These are phyloP conservation scores for Falcaria lacertinaria DNA, from an alignment of 2,888 invertebrate species.

Conservation along the genomic window DNA sequence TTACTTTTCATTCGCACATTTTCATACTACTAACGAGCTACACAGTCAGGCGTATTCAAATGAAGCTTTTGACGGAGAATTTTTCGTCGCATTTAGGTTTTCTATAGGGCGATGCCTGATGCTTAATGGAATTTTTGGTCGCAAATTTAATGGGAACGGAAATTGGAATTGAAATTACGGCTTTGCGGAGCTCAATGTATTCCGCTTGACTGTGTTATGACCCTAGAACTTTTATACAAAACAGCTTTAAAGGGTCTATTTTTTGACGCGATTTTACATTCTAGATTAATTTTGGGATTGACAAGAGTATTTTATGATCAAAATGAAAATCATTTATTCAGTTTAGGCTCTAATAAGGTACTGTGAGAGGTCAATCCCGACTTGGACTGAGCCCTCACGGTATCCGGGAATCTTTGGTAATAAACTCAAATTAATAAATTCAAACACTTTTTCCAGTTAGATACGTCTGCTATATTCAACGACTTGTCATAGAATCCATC, in stretches of 20 bases:
- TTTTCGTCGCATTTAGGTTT: constrained; percentile 42
- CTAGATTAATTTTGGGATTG: too few species aligned
- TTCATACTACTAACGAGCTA: constrained; percentile 39
- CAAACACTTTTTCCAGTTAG: too few species aligned
- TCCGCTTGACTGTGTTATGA: constrained; percentile 4
- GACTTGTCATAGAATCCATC: too few species aligned
- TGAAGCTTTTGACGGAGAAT: constrained; percentile 43
- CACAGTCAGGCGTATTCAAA: constrained; percentile 56
- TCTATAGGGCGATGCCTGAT: constrained; percentile 13
- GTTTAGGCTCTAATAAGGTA: too few species aligned
- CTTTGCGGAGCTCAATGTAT: constrained; percentile 12
- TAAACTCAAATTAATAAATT: too few species aligned
- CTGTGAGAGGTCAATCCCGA: too few species aligned
- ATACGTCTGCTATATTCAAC: too few species aligned
- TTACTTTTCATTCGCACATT: constrained; percentile 15
- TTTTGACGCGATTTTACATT: too few species aligned
- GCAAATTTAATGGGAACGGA: constrained; percentile 25
- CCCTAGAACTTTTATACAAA: constrained; percentile 16
- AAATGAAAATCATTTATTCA: too few species aligned
- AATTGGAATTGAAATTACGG: constrained; percentile 22
- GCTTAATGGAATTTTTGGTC: constrained; percentile 26
- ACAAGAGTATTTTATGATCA: too few species aligned
- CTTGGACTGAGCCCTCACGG: too few species aligned
- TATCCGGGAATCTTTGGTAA: too few species aligned
- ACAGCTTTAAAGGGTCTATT: constrained; percentile 4